Percentiles rank a stretch among this genome's conserved stretches.
phyloP scores from a whole-genome alignment of 1,140 invertebrate species.

The Choristoneura fumiferana region DNA sequence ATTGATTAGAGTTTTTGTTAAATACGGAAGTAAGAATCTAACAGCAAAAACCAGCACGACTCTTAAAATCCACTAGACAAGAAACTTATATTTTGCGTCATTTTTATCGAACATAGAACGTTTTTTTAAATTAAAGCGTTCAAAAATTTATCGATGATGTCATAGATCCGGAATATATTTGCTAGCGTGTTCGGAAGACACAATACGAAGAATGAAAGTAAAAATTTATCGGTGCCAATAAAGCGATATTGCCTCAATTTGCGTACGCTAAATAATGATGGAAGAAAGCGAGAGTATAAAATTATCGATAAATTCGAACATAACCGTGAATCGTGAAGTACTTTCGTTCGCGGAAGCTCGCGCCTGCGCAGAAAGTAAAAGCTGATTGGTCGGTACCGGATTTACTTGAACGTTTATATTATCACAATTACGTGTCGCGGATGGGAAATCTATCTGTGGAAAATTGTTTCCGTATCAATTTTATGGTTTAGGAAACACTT shows the following conservation, averaged over 20 bases:
- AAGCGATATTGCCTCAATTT: neutral
- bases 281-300: slow-evolving; percentile 4
- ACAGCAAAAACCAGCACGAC: slow-evolving; percentile 9
- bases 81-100: slow-evolving; percentile 2
- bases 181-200: neutral
- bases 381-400: neutral
- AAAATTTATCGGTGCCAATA: neutral
- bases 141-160: neutral
- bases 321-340: neutral
- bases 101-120: slow-evolving; percentile 2
- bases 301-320: slow-evolving; percentile 11
- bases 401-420: slow-evolving; percentile 6
- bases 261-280: neutral
- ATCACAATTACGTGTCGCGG: slow-evolving; percentile 13
- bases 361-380: neutral
- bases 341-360: slow-evolving; percentile 13
- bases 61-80: slow-evolving; percentile 1
- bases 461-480: neutral
- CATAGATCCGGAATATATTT: neutral
- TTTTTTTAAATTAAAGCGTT: neutral
- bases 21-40: slow-evolving; percentile 6
- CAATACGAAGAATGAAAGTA: neutral
- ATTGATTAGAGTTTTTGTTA: neutral
- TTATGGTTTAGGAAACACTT: too few species aligned
- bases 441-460: slow-evolving; percentile 12